Conservation (phyloP, 2,888 invertebrate species). For the Operophtera brumata region DNA sequence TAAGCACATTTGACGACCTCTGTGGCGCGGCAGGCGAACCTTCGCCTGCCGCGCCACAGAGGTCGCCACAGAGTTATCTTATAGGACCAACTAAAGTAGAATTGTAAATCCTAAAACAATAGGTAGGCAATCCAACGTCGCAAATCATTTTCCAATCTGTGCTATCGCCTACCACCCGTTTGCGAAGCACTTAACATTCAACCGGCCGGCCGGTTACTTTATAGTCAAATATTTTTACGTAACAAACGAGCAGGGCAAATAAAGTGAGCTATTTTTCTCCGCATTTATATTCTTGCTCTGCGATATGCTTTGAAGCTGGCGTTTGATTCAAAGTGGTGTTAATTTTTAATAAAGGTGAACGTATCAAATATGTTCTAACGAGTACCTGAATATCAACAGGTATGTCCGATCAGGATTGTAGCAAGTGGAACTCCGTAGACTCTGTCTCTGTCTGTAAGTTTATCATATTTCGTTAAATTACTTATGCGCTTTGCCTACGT, state of each 20-base stretch:
- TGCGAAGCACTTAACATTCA: slow-evolving; percentile 60
- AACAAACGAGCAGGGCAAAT: slow-evolving; percentile 53
- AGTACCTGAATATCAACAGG: too few species aligned
- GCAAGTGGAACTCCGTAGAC: too few species aligned
- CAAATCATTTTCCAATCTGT: slow-evolving; percentile 46
- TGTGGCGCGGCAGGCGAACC: too few species aligned
- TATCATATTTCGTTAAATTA: too few species aligned
- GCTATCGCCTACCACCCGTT: slow-evolving; percentile 45
- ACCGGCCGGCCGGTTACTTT: slow-evolving; percentile 52
- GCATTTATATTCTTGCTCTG: slow-evolving; percentile 37
- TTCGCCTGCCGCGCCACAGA: too few species aligned
- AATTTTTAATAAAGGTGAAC: slow-evolving; percentile 23
- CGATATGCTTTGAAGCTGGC: slow-evolving; percentile 41
- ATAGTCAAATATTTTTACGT: slow-evolving; percentile 63
- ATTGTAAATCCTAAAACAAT: slow-evolving; percentile 3
- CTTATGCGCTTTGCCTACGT: too few species aligned
- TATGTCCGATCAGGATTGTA: too few species aligned
- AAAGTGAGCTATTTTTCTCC: slow-evolving; percentile 46
- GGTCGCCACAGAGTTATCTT: too few species aligned
- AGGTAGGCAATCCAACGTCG: slow-evolving; percentile 33
- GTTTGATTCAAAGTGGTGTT: slow-evolving; percentile 45
- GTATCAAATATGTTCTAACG: too few species aligned
- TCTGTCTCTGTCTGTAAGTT: too few species aligned
- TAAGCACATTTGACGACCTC: too few species aligned
- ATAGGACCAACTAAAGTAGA: neutral